A percentile compares a stretch with the other conserved stretches of the same genome.
These are phyloP conservation scores for Nemotelus pantherinus DNA, from an alignment of 2,888 invertebrate genomes.

Conservation along the genomic window DNA sequence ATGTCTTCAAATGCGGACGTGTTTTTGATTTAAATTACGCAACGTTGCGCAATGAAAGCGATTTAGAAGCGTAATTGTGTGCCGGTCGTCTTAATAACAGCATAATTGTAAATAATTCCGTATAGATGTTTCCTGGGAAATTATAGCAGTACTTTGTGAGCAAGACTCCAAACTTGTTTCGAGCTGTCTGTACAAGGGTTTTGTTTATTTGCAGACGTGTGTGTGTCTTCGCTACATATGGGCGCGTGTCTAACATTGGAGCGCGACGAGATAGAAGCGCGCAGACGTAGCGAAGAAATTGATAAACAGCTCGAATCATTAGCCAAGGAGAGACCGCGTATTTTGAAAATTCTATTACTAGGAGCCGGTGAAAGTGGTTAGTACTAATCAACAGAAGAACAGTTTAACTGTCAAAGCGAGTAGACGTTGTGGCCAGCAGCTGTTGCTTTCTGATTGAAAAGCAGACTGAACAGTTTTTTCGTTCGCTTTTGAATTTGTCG, in stretches of 20 bases:
- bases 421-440: too few species aligned
- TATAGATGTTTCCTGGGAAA: conserved; percentile 4
- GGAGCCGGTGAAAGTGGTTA: conserved; percentile 72
- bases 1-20: neutral
- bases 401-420: neutral
- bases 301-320: conserved; percentile 70
- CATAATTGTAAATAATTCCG: neutral
- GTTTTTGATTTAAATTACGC: too few species aligned
- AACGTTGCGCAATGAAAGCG: too few species aligned
- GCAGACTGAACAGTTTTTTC: too few species aligned
- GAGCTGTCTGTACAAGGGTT: neutral
- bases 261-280: conserved; percentile 70
- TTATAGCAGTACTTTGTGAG: conserved; percentile 15
- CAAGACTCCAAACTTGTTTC: neutral
- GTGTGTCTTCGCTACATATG: conserved; percentile 60
- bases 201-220: conserved; percentile 8
- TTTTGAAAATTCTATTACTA: conserved; percentile 71
- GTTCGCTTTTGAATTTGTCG: too few species aligned
- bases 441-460: too few species aligned
- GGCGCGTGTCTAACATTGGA: conserved; percentile 73
- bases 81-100: too few species aligned
- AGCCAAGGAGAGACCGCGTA: conserved; percentile 70
- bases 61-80: too few species aligned
- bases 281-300: conserved; percentile 70
- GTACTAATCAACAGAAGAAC: conserved; percentile 10